Conservation (phyloP, 2,888 invertebrate species). For the Marronus borbonicus region DNA sequence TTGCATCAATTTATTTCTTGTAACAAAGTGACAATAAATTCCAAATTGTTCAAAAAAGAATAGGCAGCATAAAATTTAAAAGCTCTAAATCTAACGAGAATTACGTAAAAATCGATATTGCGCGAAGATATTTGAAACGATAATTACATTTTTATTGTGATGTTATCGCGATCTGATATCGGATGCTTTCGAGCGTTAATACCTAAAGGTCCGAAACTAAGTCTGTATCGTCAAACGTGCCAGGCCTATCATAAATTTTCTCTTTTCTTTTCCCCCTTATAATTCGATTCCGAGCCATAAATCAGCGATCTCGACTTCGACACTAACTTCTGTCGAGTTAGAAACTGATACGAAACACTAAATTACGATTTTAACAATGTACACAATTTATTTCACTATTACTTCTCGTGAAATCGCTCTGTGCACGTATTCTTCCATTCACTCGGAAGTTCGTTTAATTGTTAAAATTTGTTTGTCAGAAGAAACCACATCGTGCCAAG, state of each 20-base stretch:
- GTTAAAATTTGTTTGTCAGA: neutral
- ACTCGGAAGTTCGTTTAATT: neutral
- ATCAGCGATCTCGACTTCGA: conserved; percentile 37
- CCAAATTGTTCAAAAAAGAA: neutral
- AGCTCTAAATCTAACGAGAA: neutral
- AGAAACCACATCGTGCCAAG: too few relatives aligned
- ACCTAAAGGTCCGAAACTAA: neutral
- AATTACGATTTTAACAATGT: conserved; percentile 5
- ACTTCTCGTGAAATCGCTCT: neutral
- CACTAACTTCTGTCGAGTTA: conserved; percentile 29
- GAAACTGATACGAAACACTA: conserved; percentile 26
- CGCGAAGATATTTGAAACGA: neutral
- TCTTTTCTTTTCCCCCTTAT: conserved; percentile 7
- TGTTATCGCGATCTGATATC: conserved; percentile 1
- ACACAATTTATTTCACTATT: neutral
- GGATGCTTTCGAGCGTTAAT: neutral
- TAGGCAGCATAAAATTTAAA: neutral
- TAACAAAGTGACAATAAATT: too few relatives aligned
- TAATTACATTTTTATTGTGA: conserved; percentile 27
- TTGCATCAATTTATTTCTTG: too few relatives aligned
- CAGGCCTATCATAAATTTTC: conserved; percentile 27
- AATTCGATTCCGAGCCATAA: conserved; percentile 35
- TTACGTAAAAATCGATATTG: neutral
- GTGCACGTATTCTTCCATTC: neutral
- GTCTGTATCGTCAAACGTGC: neutral